These are phyloP conservation scores for Limosa lapponica DNA, from an alignment of 2,797 vertebrate species.

Conservation along the genomic window DNA sequence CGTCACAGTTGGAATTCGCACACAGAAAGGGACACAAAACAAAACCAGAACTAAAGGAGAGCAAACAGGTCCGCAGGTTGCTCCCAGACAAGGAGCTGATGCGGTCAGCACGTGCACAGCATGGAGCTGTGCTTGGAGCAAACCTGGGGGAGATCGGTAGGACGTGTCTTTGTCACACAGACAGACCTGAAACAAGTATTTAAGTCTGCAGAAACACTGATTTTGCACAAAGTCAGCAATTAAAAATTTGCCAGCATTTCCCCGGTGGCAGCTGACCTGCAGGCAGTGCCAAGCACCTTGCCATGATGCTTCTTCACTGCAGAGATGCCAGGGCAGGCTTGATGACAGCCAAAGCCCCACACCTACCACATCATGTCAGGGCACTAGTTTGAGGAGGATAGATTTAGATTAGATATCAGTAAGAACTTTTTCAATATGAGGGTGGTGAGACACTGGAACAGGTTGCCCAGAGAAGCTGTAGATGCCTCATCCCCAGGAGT, in stretches of 20 bases:
- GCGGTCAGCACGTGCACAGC: fast-evolving
- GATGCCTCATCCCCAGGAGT: not conserved
- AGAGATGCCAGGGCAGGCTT: not conserved
- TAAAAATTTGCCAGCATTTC: not conserved
- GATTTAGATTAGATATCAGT: not conserved
- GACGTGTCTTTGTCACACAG: not conserved
- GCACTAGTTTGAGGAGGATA: not conserved
- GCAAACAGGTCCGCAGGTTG: not conserved
- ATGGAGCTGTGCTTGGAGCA: fast-evolving
- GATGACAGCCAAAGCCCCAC: not conserved
- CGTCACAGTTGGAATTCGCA: not conserved
- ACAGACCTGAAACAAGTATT: not conserved
- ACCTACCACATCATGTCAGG: fast-evolving
- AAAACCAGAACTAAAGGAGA: not conserved
- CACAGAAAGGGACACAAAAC: not conserved
- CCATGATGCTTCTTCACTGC: not conserved
- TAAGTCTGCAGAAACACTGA: not conserved
- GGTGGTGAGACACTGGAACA: not conserved
- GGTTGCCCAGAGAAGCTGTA: not conserved
- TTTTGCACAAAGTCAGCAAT: not conserved
- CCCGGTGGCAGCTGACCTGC: not conserved
- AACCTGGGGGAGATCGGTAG: fast-evolving
- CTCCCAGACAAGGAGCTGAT: not conserved
- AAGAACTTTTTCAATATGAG: not conserved
- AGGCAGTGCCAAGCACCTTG: not conserved